Evolutionary conservation across 1,140 invertebrate genomes (phyloP).

Genomic region (Medauroidea extradentata): DNA sequence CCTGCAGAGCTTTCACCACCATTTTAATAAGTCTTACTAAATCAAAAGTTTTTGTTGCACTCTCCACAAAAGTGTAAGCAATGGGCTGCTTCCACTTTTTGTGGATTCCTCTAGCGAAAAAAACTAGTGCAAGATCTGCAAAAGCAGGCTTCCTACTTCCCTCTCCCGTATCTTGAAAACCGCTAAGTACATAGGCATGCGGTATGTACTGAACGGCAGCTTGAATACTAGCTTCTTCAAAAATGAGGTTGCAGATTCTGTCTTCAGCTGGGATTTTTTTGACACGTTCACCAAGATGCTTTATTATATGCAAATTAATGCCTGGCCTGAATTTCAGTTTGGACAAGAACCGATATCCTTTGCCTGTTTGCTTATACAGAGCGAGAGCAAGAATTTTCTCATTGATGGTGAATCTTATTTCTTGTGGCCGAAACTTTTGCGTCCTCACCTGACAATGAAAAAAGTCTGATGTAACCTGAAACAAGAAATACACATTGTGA

Average conservation of each 20-base stretch:
- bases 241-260: conserved; percentile 31
- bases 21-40: background rate
- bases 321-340: conserved; percentile 24
- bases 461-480: background rate
- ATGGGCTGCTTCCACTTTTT: conserved; percentile 35
- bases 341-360: conserved; percentile 14
- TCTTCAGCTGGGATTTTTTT: conserved; percentile 23
- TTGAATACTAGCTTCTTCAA: conserved; percentile 37
- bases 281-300: conserved; percentile 23
- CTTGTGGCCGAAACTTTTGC: background rate
- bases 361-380: conserved; percentile 4
- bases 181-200: conserved; percentile 24
- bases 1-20: background rate
- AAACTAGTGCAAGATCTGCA: conserved; percentile 34
- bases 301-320: conserved; percentile 29
- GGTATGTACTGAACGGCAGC: conserved; percentile 27
- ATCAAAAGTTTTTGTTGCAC: background rate
- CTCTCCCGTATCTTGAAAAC: no score
- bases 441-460: background rate
- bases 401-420: background rate
- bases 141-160: no score
- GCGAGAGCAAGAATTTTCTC: background rate
- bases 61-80: conserved; percentile 21
- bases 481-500: no score
- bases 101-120: conserved; percentile 31